Evolutionary conservation across 2,888 invertebrate species (phyloP).

Genomic region (Tortrix viridana): DNA sequence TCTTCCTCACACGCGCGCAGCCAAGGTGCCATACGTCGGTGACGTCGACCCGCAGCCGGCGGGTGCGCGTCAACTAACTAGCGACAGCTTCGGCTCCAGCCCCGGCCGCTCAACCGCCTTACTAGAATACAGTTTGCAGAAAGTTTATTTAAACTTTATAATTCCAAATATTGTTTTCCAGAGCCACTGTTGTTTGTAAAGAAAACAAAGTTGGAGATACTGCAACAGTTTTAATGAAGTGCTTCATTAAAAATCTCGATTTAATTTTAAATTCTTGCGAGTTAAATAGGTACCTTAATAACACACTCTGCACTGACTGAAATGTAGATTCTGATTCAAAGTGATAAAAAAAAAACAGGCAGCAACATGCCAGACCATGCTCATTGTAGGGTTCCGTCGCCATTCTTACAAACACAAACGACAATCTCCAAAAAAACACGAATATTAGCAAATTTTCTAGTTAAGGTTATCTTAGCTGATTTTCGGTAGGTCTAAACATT

Average conservation of each 20-base stretch:
- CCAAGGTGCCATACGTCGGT: constrained; percentile 77
- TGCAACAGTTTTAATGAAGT: constrained; percentile 27
- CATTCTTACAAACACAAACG: too few relatives aligned
- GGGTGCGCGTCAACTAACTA: constrained; percentile 21
- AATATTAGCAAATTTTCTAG: too few relatives aligned
- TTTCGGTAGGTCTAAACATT: too few relatives aligned
- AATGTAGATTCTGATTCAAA: too few relatives aligned
- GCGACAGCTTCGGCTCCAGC: constrained; percentile 24
- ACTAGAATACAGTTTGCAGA: constrained; percentile 16
- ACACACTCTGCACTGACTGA: too few relatives aligned
- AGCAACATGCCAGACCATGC: too few relatives aligned
- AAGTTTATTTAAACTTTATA: constrained; percentile 45
- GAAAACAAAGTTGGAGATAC: constrained; percentile 24
- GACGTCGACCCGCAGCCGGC: constrained; percentile 45
- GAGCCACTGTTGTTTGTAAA: constrained; percentile 1
- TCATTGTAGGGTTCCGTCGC: too few relatives aligned
- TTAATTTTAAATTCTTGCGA: not conserved
- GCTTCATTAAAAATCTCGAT: not conserved
- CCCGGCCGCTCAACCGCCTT: not conserved
- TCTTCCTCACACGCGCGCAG: constrained; percentile 76
- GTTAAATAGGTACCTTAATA: not conserved
- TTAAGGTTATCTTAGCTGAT: too few relatives aligned
- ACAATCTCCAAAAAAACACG: too few relatives aligned
- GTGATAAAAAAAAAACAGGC: too few relatives aligned
- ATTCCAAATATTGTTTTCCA: constrained; percentile 14